phyloP scores from a whole-genome alignment of 2,888 invertebrate species.

The Drosophila mayaguana region DNA sequence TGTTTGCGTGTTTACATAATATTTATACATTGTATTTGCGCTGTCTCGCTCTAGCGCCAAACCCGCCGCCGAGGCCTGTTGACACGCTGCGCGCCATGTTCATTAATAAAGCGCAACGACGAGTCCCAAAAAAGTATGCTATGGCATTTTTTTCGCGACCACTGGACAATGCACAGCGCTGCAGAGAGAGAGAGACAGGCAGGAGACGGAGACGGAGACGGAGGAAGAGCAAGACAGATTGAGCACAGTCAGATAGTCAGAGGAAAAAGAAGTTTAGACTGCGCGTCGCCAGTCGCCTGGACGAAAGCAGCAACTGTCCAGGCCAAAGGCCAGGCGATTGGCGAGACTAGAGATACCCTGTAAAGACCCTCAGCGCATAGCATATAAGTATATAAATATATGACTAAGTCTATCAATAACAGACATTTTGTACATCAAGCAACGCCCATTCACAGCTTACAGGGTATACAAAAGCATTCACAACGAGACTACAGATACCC shows the following conservation, averaged over 20 bases:
- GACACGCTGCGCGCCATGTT: constrained; percentile 69
- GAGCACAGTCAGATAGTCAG: constrained; percentile 46
- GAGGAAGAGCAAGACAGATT: constrained; percentile 6
- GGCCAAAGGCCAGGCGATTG: background rate
- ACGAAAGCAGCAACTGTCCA: constrained; percentile 8
- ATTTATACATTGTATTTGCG: constrained; percentile 72
- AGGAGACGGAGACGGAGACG: background rate
- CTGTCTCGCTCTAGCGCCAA: constrained; percentile 7
- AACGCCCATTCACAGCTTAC: background rate
- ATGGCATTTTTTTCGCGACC: constrained; percentile 20
- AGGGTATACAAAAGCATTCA: background rate
- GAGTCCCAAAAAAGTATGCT: constrained; percentile 57
- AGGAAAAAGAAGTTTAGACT: constrained; percentile 67
- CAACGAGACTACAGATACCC: background rate
- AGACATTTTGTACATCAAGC: background rate
- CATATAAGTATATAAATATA: background rate
- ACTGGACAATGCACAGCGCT: constrained; percentile 15
- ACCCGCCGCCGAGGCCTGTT: constrained; percentile 35
- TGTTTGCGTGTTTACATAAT: constrained; percentile 80
- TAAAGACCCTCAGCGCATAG: background rate
- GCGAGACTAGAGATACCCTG: background rate
- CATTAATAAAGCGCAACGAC: constrained; percentile 69
- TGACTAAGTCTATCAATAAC: background rate
- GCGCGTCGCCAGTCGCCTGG: constrained; percentile 42
- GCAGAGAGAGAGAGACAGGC: background rate